Evolutionary conservation across 2,888 invertebrate genomes (phyloP), one percentile per base, ranked within the genome.

Genomic region (Morpho helenor): DNA sequence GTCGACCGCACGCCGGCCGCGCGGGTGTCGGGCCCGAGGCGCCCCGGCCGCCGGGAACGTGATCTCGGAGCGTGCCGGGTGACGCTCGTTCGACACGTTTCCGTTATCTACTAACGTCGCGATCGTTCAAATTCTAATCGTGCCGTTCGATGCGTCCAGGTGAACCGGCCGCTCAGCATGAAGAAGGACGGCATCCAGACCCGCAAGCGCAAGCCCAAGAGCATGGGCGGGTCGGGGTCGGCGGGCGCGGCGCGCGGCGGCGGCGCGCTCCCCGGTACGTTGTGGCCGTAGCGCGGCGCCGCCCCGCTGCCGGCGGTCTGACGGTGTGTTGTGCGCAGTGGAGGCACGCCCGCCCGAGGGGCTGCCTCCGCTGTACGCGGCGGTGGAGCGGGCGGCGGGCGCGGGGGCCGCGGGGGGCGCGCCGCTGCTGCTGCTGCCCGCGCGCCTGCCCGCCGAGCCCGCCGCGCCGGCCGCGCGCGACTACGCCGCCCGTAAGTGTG

Each of bases 141-240:
- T 31, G 5, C 3, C 5, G 5, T 31, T 31, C 6, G 22, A 47
- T 55, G 31, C 57, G 77, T 78, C 66, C 92, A 98, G 97, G 96
- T 98, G 62, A 96, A 96, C 84, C 95, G 99, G 67, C 99, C 99
- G 56, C 91, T 97, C 70, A 97, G 98, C 71, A 99, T 99, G 99
- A 99, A 98, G 88, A 99, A 99, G 87, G 99, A 99, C 69, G 98
- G 98, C 50, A 99, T 99, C 77, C 99, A 99, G 90, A 98, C 98
- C 55, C 92, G 99, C 66, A 99, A 99, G 84, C 93, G 99, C 63
- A 98, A 99, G 79, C 96, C 96, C 49, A 96, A 96, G 85, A 94
- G 87, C 75, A 87, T 89, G 86, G 87, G 89, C 64, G 83, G 76
- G 75, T 75, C 77, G 52, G 73, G 73, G 67, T 78, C 70, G 67